Base-by-base conservation (phyloP, 2,113 vertebrate genomes). In the Sebastes schlegelii region DNA sequence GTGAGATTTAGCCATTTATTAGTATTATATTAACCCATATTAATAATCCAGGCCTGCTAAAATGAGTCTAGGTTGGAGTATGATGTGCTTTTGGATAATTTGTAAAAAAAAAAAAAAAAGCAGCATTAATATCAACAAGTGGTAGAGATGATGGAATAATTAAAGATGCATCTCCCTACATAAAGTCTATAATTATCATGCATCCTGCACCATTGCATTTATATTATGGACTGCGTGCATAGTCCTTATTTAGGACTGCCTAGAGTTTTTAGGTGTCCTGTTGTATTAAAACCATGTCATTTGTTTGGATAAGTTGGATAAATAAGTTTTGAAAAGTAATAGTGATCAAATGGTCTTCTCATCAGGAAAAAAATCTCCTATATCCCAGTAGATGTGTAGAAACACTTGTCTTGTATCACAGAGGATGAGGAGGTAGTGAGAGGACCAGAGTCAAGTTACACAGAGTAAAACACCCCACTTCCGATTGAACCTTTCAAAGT, bases 371-470 rank as follows among this genome's bases (percentile, higher is more conserved):
- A 60, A 10, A 0, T 1, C 49, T 61, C 14, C 6, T 4, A 1
- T 3, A 8, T 57, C 12, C 40, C 42, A 5, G 74, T 0, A 16
- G 42, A 70, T 34, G 58, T 6, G 49, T 57, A 16, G 1, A 65
- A 71, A 51, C 64, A 55, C 75, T 21, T 14, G 55, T 23, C 34
- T 51, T 57, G 0, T 79, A 26, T 73, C 81, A 63, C 67, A 2
- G 51, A 86, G 54, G 54, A 82, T 69, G 85, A 88, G 80, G 86
- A 83, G 77, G 80, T 88, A 83, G 74, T 76, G 63, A 86, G 43
- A 34, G 69, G 58, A 75, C 75, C 65, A 42, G 5, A 4, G 51
- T 68, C 8, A 76, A 52, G 16, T 0, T 0, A 1, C 1, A 8
- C 42, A 0, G 0, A 4, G 0, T 5, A 2, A 57, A 43, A n/a